A percentile compares a stretch with the other conserved stretches of the same genome.
Conservation (phyloP, 2,113 vertebrate species). For the Picathartes gymnocephalus region DNA sequence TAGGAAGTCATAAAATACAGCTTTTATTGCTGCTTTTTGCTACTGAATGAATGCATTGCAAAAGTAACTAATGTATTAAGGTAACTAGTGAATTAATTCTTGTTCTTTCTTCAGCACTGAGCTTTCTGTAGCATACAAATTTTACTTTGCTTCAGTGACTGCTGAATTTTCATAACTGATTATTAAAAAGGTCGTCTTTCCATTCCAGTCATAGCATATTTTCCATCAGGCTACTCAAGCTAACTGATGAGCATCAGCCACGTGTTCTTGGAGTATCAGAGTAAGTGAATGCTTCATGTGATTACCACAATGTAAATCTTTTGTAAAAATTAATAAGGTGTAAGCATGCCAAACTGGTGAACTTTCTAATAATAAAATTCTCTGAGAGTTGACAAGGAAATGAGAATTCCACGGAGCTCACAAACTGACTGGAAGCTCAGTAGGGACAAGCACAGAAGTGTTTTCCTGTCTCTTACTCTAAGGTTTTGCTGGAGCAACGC, state of each 20-base stretch:
- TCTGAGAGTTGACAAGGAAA: not conserved
- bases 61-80: not conserved
- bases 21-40: not conserved
- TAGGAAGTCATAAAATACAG: not conserved
- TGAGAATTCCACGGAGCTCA: not conserved
- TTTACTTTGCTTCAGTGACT: not conserved
- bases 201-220: slow-evolving; percentile 86
- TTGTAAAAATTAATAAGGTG: not conserved
- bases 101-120: not conserved
- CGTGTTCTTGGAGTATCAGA: slow-evolving; percentile 74
- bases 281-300: slow-evolving; percentile 63
- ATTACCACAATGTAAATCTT: not conserved
- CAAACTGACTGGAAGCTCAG: not conserved
- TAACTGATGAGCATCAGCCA: slow-evolving; percentile 62
- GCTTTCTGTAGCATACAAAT: not conserved
- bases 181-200: not conserved
- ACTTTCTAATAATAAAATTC: not conserved
- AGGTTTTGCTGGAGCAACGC: not conserved
- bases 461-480: not conserved
- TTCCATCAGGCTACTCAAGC: slow-evolving; percentile 81
- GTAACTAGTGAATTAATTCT: not conserved
- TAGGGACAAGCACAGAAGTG: not conserved
- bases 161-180: not conserved
- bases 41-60: not conserved
- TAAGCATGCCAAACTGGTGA: not conserved